Conservation (phyloP, 2,113 vertebrate genomes). For the Peucedramus taeniatus region DNA sequence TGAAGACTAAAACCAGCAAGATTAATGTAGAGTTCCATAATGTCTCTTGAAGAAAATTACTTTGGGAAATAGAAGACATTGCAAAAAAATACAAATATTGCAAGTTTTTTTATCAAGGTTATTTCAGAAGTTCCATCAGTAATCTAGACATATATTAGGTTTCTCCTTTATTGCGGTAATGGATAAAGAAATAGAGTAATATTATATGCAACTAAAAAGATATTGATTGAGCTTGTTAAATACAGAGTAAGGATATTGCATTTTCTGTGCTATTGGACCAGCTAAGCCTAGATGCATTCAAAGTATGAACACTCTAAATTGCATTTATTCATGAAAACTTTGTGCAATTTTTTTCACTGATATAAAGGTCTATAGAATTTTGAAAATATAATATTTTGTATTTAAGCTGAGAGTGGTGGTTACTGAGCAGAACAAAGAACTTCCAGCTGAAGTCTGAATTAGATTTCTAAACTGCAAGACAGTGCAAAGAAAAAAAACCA, state of each 20-base stretch:
- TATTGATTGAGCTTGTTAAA: neutral
- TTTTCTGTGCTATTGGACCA: neutral
- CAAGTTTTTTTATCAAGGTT: neutral
- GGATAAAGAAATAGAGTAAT: neutral
- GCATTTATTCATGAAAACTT: neutral
- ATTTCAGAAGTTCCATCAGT: neutral
- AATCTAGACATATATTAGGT: neutral
- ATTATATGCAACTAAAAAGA: neutral
- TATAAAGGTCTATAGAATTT: neutral
- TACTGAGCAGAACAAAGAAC: neutral
- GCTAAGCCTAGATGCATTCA: neutral
- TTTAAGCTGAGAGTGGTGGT: neutral
- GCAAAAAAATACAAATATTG: neutral
- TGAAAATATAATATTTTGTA: neutral
- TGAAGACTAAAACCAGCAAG: neutral
- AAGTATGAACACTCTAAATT: neutral
- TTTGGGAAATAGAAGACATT: neutral
- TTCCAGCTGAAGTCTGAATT: neutral
- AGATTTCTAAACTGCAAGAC: neutral
- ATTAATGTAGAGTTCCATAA: neutral
- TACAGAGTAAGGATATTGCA: neutral
- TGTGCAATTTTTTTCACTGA: neutral
- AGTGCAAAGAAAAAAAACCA: neutral
- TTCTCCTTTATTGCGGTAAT: neutral
- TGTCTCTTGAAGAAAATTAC: neutral